These are phyloP conservation scores for Trematocara stigmaticum DNA, from an alignment of 2,113 vertebrate genomes.

Conservation along the genomic window DNA sequence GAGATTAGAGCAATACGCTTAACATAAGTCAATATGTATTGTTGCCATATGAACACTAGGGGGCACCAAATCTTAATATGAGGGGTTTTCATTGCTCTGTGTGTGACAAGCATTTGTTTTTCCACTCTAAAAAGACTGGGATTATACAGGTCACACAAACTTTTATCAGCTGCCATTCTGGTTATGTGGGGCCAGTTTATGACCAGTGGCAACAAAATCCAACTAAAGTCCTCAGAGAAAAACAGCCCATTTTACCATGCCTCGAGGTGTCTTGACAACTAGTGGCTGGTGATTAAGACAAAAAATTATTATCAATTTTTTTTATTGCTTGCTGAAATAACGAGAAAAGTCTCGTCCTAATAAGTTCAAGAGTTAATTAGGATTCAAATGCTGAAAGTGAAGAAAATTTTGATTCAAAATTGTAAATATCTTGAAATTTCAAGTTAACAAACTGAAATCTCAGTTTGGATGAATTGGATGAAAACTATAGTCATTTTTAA, in stretches of 20 bases:
- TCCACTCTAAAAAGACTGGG: not conserved
- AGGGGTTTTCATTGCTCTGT: not conserved
- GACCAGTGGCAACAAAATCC: not conserved
- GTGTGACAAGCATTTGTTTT: not conserved
- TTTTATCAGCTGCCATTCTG: not conserved
- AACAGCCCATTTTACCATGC: not conserved
- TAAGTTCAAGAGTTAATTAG: not conserved
- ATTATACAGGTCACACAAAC: not conserved
- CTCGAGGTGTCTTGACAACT: not conserved
- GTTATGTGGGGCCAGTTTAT: not conserved
- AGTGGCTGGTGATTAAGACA: not conserved
- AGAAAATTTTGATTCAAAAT: not conserved
- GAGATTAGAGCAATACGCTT: slow-evolving; percentile 22
- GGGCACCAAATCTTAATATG: not conserved
- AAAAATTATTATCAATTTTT: rapidly evolving
- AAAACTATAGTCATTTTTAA: not conserved
- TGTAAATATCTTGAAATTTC: not conserved
- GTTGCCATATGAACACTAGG: not conserved
- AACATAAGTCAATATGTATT: slow-evolving; percentile 1
- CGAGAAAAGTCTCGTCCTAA: not conserved
- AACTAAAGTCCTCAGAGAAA: not conserved
- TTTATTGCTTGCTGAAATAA: not conserved
- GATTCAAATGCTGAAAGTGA: not conserved
- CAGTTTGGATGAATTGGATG: not conserved
- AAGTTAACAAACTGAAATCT: not conserved